These are phyloP conservation scores for Siniperca undulata DNA, from an alignment of 2,797 vertebrate genomes.

Conservation along the genomic window DNA sequence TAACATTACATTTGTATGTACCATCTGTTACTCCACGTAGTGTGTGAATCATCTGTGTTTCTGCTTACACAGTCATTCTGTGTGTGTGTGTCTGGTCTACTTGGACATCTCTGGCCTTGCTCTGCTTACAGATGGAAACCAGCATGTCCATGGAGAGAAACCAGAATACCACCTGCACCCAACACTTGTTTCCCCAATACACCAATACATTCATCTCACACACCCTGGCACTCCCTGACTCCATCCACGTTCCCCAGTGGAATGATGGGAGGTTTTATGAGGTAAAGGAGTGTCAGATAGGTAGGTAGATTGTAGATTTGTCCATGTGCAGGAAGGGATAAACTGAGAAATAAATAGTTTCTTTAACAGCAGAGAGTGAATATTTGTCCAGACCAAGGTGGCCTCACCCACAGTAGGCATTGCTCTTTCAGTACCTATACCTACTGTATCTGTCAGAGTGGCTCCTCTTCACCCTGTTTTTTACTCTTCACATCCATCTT, in stretches of 20 bases:
- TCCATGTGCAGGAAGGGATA: neutral
- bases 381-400: neutral
- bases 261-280: conserved; percentile 23
- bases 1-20: neutral
- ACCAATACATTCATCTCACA: neutral
- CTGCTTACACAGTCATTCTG: conserved; percentile 4
- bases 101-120: conserved; percentile 31
- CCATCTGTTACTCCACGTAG: conserved; percentile 8
- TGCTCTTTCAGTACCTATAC: neutral
- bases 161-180: conserved; percentile 55
- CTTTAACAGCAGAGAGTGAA: neutral
- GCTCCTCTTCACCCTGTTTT: neutral
- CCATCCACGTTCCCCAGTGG: neutral
- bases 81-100: conserved; percentile 25
- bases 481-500: too few relatives aligned
- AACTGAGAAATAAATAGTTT: neutral
- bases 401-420: neutral
- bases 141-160: conserved; percentile 35
- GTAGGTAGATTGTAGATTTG: neutral
- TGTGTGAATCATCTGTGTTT: neutral
- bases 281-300: neutral
- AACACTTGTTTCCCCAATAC: neutral
- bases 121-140: conserved; percentile 41
- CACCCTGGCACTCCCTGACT: neutral
- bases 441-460: too few relatives aligned